A percentile compares a stretch with the other conserved stretches of the same genome.
These are phyloP conservation scores for Sebastes elongatus DNA, from an alignment of 2,797 vertebrate genomes.

Conservation along the genomic window DNA sequence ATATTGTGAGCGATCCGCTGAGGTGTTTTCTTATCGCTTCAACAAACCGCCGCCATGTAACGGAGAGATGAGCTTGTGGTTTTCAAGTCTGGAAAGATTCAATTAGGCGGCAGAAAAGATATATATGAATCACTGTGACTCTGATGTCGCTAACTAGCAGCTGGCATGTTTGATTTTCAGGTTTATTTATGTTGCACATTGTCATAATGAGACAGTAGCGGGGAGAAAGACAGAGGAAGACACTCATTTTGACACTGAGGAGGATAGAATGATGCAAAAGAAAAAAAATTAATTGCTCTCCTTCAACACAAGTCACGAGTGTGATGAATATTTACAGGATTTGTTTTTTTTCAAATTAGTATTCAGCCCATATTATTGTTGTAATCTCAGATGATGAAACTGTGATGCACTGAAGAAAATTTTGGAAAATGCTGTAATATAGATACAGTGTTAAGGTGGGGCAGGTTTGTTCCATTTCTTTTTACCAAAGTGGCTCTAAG, in stretches of 20 bases:
- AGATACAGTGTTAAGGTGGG: background rate
- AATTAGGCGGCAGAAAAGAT: background rate
- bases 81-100: background rate
- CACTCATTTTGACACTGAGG: background rate
- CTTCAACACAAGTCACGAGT: background rate
- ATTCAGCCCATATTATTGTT: background rate
- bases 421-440: background rate
- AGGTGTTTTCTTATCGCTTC: background rate
- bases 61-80: background rate
- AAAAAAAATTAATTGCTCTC: background rate
- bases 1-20: background rate
- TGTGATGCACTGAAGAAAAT: background rate
- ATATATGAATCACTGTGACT: background rate
- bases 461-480: background rate
- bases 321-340: background rate
- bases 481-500: background rate
- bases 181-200: background rate
- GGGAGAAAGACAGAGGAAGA: background rate
- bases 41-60: background rate
- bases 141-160: constrained; percentile 1
- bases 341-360: background rate
- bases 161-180: background rate
- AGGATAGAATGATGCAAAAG: background rate
- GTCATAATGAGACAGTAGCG: background rate
- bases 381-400: background rate